A percentile compares a stretch with the other conserved stretches of the same genome.
Conservation (phyloP, 2,113 vertebrate genomes). For the Pseudopodoces humilis region DNA sequence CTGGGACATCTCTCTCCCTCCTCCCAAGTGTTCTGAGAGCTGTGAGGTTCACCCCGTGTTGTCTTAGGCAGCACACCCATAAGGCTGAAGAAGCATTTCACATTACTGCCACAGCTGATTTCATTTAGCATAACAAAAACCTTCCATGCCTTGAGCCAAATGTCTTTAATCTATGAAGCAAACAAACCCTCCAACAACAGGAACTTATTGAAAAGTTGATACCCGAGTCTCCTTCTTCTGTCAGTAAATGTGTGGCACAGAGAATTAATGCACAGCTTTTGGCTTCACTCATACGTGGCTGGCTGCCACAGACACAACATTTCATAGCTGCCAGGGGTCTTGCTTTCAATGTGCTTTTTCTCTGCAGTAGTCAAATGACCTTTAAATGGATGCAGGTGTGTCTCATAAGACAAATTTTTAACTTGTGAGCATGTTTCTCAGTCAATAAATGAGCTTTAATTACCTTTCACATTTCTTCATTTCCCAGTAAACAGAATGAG, state of each 20-base stretch:
- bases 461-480: background rate
- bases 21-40: background rate
- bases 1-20: background rate
- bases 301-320: conserved; percentile 23
- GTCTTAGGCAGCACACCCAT: conserved; percentile 44
- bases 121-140: conserved; percentile 55
- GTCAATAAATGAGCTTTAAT: conserved; percentile 27
- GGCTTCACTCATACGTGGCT: conserved; percentile 2
- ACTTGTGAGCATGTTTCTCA: conserved; percentile 1
- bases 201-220: conserved; percentile 40
- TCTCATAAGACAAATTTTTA: conserved; percentile 16
- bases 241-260: conserved; percentile 23
- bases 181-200: conserved; percentile 30
- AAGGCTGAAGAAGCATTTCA: conserved; percentile 11
- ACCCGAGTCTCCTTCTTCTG: background rate
- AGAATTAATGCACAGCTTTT: conserved; percentile 26
- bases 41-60: background rate
- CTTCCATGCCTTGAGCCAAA: conserved; percentile 32
- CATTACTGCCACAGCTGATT: conserved; percentile 48
- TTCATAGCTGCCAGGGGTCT: conserved; percentile 16
- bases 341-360: conserved; percentile 6
- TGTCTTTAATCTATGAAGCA: conserved; percentile 56
- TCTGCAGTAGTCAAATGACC: conserved; percentile 41
- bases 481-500: background rate
- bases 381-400: conserved; percentile 58